Conservation (phyloP, 2,113 vertebrate genomes). For the Fregata magnificens region DNA sequence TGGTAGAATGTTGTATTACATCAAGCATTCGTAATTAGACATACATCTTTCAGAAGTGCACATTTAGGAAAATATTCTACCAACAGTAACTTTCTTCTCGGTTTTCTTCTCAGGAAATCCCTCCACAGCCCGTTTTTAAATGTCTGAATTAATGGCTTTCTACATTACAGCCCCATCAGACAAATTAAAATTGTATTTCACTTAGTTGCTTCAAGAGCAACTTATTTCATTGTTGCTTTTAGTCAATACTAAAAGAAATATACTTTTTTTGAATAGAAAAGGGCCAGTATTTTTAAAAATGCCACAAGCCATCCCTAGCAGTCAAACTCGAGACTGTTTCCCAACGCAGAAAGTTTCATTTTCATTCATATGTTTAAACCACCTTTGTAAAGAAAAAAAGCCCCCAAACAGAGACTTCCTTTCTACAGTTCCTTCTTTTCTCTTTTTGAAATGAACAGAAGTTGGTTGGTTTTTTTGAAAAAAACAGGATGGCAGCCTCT, state of each 20-base stretch:
- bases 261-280: background rate
- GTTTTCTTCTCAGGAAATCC: background rate
- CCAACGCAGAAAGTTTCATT: constrained; percentile 22
- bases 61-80: background rate
- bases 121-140: background rate
- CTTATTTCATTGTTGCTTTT: background rate
- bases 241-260: background rate
- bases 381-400: background rate
- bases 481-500: background rate
- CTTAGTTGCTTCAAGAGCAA: background rate
- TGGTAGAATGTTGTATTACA: background rate
- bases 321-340: background rate
- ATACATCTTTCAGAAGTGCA: background rate
- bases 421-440: constrained; percentile 36
- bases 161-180: background rate
- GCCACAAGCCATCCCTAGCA: background rate
- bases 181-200: background rate
- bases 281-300: background rate
- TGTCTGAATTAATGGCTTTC: background rate
- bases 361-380: constrained; percentile 6
- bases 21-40: background rate
- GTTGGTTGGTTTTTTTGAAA: background rate
- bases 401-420: constrained; percentile 11
- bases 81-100: background rate
- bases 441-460: background rate